Base-by-base conservation (phyloP, 2,888 invertebrate genomes). In the Heteromurus nitidus region DNA sequence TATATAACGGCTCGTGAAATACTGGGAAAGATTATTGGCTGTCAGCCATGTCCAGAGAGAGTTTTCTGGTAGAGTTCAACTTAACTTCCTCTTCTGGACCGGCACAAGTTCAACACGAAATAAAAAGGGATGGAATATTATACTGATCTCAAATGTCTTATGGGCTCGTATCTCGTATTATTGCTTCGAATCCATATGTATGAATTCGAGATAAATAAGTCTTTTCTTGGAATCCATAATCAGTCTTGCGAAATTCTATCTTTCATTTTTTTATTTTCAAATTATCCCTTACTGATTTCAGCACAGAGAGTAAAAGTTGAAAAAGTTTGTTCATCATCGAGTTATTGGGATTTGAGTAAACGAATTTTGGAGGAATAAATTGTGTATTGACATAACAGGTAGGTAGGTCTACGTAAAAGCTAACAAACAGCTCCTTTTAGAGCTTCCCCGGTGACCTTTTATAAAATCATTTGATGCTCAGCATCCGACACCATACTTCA, bases 261-360 rank as follows among this genome's bases (percentile, higher is more conserved):
- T 7, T 50, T 58, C 58, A 58, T n/a, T 58, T 58, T 58, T 58
- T 9, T 58, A 24, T 22, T 58, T 18, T 58, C 62, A 20, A 62
- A 18, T 62, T 62, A 3, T 62, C n/a, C 11, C n/a, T 50, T 3
- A 11, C 3, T 50, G 16, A 5, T 5, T 50, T 50, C 11, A 50
- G 20, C n/a, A n/a, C n/a, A 50, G n/a, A 5, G n/a, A 16, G 50
- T 50, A 36, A 64, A 16, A 36, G 64, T 36, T 64, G 26, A 20
- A 36, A 67, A 67, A 67, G 22, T 42, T 67, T 67, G 44, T 44
- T n/a, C 42, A 67, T 67, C 67, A 16, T 24, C n/a, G n/a, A n/a
- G n/a, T n/a, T n/a, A n/a, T n/a, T n/a, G n/a, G n/a, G n/a, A n/a
- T n/a, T n/a, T n/a, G n/a, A n/a, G n/a, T n/a, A n/a, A n/a, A n/a